Conservation (phyloP, 2,113 vertebrate species). For the Cottus gobio region DNA sequence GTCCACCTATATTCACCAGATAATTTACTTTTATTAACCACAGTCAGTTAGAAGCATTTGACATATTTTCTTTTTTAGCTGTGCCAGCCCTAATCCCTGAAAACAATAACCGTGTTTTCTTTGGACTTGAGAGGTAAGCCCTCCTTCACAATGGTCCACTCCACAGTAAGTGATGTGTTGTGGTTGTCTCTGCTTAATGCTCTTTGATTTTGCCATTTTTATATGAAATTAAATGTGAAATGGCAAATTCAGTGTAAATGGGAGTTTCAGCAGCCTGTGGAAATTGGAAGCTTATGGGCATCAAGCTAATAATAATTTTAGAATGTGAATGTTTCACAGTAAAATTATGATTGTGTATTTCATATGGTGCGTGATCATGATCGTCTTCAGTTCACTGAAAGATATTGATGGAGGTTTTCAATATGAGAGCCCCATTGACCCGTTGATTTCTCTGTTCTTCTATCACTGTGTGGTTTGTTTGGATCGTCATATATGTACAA, state of each 20-base stretch:
- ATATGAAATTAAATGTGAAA: not conserved
- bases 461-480: too few relatives aligned
- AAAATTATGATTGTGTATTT: not conserved
- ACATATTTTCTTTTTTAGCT: constrained; percentile 19
- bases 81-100: too few relatives aligned
- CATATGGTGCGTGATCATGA: not conserved
- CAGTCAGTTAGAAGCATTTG: not conserved
- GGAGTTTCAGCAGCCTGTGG: not conserved
- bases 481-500: too few relatives aligned
- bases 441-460: too few relatives aligned
- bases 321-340: not conserved
- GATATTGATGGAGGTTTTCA: too few relatives aligned
- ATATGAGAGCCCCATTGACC: too few relatives aligned
- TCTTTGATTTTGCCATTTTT: constrained; percentile 19
- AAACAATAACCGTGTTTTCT: constrained; percentile 41
- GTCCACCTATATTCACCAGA: not conserved
- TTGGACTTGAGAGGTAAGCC: not conserved
- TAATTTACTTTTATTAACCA: constrained; percentile 1
- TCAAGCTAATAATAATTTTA: constrained; percentile 10
- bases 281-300: not conserved
- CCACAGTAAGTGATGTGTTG: constrained; percentile 23
- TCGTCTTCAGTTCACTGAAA: not conserved
- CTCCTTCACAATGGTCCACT: constrained; percentile 6
- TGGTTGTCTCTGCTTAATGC: constrained; percentile 5
- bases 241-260: not conserved